Conservation (phyloP, 2,113 vertebrate species). For the Perccottus glenii region DNA sequence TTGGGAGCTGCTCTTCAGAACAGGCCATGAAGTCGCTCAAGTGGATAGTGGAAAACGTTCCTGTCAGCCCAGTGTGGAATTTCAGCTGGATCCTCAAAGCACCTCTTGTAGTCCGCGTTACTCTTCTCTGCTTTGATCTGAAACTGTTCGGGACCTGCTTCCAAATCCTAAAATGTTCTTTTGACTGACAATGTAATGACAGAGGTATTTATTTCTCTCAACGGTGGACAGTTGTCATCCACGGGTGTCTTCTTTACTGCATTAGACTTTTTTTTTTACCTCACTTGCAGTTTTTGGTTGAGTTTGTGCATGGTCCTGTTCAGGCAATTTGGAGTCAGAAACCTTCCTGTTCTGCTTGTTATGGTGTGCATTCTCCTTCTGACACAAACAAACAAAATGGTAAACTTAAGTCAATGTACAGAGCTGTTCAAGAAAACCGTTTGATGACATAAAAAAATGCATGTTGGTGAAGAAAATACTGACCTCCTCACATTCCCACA, state of each 20-base stretch:
- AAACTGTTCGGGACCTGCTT: conserved; percentile 82
- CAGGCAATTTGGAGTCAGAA: conserved; percentile 43
- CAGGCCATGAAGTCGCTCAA: conserved; percentile 50
- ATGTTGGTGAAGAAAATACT: conserved; percentile 39
- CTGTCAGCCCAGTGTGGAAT: conserved; percentile 84
- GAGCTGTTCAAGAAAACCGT: too few species aligned
- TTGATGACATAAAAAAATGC: background rate
- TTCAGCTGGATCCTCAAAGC: conserved; percentile 71
- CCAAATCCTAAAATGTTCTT: conserved; percentile 86
- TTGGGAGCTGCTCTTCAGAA: conserved; percentile 47
- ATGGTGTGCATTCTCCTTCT: conserved; percentile 68
- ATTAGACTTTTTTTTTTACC: conserved; percentile 69
- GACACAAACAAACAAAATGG: background rate
- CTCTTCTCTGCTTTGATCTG: conserved; percentile 82
- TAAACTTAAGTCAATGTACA: too few species aligned
- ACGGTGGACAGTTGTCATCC: background rate
- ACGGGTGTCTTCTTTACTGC: conserved; percentile 56
- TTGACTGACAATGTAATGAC: conserved; percentile 75
- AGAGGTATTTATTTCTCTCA: conserved; percentile 22
- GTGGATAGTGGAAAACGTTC: conserved; percentile 79
- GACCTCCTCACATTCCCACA: conserved; percentile 88
- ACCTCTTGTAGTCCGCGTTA: conserved; percentile 74
- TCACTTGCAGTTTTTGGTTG: conserved; percentile 51
- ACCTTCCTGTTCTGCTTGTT: conserved; percentile 8
- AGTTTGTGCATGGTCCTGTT: conserved; percentile 68